Evolutionary conservation across 2,888 invertebrate genomes (phyloP), one percentile per base, ranked within the genome.

Genomic region (Crioceris asparagi): DNA sequence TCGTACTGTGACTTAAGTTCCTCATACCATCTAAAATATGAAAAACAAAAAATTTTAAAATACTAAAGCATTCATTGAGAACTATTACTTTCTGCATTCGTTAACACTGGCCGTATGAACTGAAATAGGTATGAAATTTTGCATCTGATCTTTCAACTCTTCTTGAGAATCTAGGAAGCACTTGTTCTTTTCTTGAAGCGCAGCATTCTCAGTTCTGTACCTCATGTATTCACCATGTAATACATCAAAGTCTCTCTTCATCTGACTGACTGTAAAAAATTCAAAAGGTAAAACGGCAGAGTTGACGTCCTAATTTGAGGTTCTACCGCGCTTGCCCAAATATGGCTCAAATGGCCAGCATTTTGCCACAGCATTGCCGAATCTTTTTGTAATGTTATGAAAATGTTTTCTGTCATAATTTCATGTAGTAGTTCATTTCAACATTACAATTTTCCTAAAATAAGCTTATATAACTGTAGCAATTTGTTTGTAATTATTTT

Each of bases 1-100:
- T 75, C 73, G 55, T 85, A 83, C 42, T 83, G 80, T 19, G 67
- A 65, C 55, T 83, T 83, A 2, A 86, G 58, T 51, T 86, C 83
- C 59, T 85, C 83, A 45, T 84, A 70, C 50, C 83, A 68, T 37
- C 77, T 78, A 49, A 30, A 61, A 55, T 19, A 36, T 1, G 5
- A 18, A 5, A 6, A 18, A 19, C 17, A 18, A 29, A 2, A 5
- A 7, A 17, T 10, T 17, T 6, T 17, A 1, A 1, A 4, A 15
- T 23, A 7, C 11, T 29, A 11, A 30, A 23, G 11, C 16, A 29
- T 25, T 26, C 29, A 25, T 29, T 17, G 11, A 7, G 8, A 21
- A 23, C n/a, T 12, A 12, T 43, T 51, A 77, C 77, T 73, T 67
- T 57, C 80, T 82, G 50, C 83, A 85, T 54, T 85, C 82, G 32